Conservation (phyloP, 2,113 vertebrate species). For the Pelodiscus sinensis region DNA sequence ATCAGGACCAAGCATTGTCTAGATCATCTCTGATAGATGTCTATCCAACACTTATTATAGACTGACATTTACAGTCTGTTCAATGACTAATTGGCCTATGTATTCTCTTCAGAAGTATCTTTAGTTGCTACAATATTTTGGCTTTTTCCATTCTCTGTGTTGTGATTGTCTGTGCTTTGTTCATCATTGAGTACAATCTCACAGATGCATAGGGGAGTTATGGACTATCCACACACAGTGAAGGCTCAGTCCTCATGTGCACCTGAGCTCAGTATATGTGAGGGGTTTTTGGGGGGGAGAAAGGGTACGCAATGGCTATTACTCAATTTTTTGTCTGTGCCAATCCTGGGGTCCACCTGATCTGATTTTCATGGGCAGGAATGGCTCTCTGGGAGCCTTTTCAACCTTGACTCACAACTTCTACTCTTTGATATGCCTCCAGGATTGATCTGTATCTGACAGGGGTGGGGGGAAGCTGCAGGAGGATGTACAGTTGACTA, state of each 20-base stretch:
- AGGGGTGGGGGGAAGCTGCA: too few species aligned
- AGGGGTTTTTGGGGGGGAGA: background rate
- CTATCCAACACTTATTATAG: too few species aligned
- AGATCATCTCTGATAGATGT: too few species aligned
- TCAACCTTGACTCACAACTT: too few species aligned
- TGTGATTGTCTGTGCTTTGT: background rate
- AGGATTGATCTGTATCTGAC: background rate
- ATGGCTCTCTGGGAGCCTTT: too few species aligned
- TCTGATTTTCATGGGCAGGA: too few species aligned
- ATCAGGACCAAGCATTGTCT: too few species aligned
- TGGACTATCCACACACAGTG: fast-evolving
- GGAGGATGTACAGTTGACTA: background rate
- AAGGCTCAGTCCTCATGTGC: background rate
- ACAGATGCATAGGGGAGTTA: background rate
- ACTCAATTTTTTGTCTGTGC: background rate
- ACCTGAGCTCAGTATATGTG: background rate
- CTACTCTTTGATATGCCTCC: background rate
- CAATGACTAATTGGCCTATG: background rate
- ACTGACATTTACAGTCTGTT: background rate
- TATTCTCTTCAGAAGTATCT: background rate
- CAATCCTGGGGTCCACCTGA: background rate
- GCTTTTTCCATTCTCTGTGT: background rate
- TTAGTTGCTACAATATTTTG: background rate
- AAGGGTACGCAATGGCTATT: background rate
- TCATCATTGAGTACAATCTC: background rate